Base-by-base conservation (phyloP, 2,113 vertebrate genomes). In the Nyctibius bracteatus region DNA sequence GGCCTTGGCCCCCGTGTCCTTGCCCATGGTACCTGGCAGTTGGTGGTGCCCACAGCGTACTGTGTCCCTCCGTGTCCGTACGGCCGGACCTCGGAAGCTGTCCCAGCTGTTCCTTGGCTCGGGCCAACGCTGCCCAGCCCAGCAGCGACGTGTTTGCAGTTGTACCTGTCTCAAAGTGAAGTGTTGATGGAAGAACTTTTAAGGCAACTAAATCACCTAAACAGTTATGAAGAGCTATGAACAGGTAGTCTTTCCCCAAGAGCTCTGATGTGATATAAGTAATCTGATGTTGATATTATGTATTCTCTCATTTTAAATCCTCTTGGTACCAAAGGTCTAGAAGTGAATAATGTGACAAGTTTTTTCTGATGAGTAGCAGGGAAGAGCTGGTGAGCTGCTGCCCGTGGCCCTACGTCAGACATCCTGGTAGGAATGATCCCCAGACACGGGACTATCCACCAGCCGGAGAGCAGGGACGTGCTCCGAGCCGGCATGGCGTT, bases 41-140 rank as follows among this genome's bases (percentile, higher is more conserved):
- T 8, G 9, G 13, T 4, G 35, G 5, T 47, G 46, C 21, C 67
- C 24, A 1, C 4, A 49, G 3, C 17, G 3, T 6, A 2, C 30
- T 43, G 8, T 55, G 20, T 14, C 51, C 49, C 6, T 13, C 25
- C 0, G 12, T 22, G 55, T 23, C 55, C 5, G 1, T 5, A 4
- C 0, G 0, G 8, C 68, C 24, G 25, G 46, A n/a, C 66, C 51
- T 35, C 8, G 4, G 72, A 7, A 46, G 6, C 35, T 2, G 7
- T 39, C 28, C 51, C 61, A 25, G 46, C 49, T 21, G 30, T 5
- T 10, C 18, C 67, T 30, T 0, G 1, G 66, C 2, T n/a, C 9
- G 22, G 54, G 65, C 0, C 2, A 3, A 10, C 4, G 7, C 37
- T 37, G 37, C 44, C 41, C 49, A 1, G 68, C 37, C 12, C 58